Evolutionary conservation across 2,888 invertebrate species (phyloP).

Genomic region (Microplitis deprimator): DNA sequence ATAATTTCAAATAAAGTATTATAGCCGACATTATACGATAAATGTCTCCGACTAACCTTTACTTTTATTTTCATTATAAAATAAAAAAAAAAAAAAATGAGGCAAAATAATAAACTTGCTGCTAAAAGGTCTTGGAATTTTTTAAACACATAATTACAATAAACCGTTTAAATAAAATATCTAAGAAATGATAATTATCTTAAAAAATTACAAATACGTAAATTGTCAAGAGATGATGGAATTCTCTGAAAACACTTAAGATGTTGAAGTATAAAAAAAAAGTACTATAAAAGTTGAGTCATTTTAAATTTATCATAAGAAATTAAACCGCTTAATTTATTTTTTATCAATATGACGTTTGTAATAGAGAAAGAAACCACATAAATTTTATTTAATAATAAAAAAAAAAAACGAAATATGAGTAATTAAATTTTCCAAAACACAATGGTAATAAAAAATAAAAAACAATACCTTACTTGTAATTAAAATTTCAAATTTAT

Average conservation of each 20-base stretch:
- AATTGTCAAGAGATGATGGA: slow-evolving; percentile 2
- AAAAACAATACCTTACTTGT: not conserved
- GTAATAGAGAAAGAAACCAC: not conserved
- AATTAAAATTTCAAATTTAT: not conserved
- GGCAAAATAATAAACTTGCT: not conserved
- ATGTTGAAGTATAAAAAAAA: not conserved
- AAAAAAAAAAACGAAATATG: not conserved
- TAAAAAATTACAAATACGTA: slow-evolving; percentile 2
- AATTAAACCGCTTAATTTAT: not conserved
- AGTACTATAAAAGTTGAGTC: not conserved
- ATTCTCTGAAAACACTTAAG: slow-evolving; percentile 1
- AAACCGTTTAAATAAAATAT: not conserved
- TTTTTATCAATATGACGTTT: not conserved
- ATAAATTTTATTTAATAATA: not conserved
- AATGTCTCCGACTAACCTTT: not conserved
- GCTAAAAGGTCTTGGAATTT: not conserved
- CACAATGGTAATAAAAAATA: not conserved
- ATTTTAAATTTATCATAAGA: not conserved
- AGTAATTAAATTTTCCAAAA: not conserved
- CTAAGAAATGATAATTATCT: not conserved
- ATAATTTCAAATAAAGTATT: not conserved
- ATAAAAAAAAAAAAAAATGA: not conserved
- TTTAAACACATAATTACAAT: not conserved
- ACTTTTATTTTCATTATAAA: not conserved
- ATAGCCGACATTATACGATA: not conserved